Evolutionary conservation across 2,888 invertebrate genomes (phyloP), one percentile per base, ranked within the genome.

Genomic region (Philonicus albiceps): DNA sequence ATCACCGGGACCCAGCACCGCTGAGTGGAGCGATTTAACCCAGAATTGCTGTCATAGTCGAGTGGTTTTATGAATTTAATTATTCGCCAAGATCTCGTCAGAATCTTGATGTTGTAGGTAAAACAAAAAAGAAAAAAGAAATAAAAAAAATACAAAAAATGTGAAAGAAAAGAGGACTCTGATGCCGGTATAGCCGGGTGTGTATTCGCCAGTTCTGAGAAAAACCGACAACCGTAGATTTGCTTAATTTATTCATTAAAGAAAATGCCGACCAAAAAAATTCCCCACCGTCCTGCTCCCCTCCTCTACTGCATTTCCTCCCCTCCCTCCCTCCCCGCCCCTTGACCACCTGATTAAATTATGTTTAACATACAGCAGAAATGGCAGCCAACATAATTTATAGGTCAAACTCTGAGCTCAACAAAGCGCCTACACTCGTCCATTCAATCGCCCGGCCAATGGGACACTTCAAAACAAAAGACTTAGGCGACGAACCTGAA

Each of bases 31-130:
- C 73, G 73, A 84, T 84, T 84, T 55, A 86, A 75, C 76, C 27
- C 75, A 53, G 49, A 86, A 34, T 76, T 55, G 34, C 75, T 75
- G 85, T 75, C 85, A 86, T 76, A 86, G 53, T 86, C 76, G 53
- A 76, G 37, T 55, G 85, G 22, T 86, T 75, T 86, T 86, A 86
- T 76, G 85, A 76, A 76, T 86, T 86, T 86, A 86, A 86, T 76
- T 86, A 86, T 86, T 86, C 31, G 22, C 37, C 37, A 55, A 84
- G 40, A 84, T 84, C 73, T 73, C 72, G 83, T 37, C 72, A 83
- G 72, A 83, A 83, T 40, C 22, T 84, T 31, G 6, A 31, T 31
- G 73, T 27, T 22, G 74, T 74, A 7, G 31, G 19, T 30, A 27
- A 49, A 83, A 83, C 13, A 37, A 37, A 37, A 37, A 11, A 37